Evolutionary conservation across 2,888 invertebrate genomes (phyloP).

Genomic region (Tinea semifulvella): DNA sequence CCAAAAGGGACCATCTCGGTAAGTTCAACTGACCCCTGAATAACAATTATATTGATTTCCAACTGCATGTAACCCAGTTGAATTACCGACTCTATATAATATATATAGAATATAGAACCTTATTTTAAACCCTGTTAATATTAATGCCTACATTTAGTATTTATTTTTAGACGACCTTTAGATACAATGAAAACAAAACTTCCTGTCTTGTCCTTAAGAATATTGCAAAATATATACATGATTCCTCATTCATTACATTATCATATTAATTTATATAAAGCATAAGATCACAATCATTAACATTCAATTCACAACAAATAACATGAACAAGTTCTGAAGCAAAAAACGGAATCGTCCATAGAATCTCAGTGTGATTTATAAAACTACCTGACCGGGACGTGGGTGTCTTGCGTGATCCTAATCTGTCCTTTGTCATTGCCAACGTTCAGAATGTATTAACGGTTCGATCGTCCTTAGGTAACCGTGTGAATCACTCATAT

Average conservation of each 20-base stretch:
- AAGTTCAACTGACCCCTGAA: constrained; percentile 29
- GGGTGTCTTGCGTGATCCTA: constrained; percentile 42
- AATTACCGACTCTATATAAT: no score
- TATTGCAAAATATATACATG: no score
- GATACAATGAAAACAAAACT: no score
- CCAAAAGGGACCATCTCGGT: constrained; percentile 55
- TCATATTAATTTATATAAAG: not conserved
- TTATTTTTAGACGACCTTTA: no score
- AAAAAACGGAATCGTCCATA: constrained; percentile 42
- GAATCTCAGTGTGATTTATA: constrained; percentile 31
- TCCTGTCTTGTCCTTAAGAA: no score
- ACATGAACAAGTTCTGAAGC: not conserved
- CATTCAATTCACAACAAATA: not conserved
- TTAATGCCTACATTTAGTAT: no score
- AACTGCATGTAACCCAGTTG: no score
- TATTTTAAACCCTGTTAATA: no score
- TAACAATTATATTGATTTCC: not conserved
- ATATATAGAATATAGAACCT: no score
- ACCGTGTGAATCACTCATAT: constrained; percentile 53
- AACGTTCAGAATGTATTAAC: constrained; percentile 34
- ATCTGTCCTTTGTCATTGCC: constrained; percentile 22
- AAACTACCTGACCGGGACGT: constrained; percentile 49
- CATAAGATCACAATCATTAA: not conserved
- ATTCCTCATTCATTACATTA: no score
- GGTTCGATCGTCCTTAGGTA: constrained; percentile 34